Evolutionary conservation across 2,797 vertebrate genomes (phyloP).

Genomic region (Muscicapa striata): DNA sequence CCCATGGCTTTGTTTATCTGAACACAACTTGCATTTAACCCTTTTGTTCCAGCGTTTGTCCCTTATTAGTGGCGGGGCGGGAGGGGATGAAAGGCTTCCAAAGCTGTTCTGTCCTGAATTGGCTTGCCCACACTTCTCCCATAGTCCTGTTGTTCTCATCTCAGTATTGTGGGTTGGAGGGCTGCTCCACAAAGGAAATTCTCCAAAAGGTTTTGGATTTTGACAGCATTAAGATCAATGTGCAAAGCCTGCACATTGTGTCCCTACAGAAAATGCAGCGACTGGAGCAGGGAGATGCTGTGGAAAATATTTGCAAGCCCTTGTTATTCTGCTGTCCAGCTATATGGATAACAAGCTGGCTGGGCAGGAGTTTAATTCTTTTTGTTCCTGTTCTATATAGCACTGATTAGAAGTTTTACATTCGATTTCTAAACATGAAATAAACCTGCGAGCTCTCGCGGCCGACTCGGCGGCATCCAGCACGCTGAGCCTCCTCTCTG

Average conservation of each 20-base stretch:
- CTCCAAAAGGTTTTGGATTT: neutral
- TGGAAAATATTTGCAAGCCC: neutral
- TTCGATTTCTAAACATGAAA: neutral
- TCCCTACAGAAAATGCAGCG: neutral
- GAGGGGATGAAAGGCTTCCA: neutral
- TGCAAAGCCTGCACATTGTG: neutral
- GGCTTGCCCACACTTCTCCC: neutral
- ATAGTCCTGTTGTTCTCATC: neutral
- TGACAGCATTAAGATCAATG: rapidly evolving
- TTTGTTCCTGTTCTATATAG: neutral
- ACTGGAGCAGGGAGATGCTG: neutral
- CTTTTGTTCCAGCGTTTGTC: conserved; percentile 19
- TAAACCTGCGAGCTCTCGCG: rapidly evolving
- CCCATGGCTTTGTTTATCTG: conserved; percentile 42
- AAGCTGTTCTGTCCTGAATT: neutral
- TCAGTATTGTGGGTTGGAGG: neutral
- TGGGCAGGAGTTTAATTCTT: neutral
- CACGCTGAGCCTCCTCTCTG: neutral
- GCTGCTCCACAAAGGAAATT: neutral
- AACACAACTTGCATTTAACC: conserved; percentile 28
- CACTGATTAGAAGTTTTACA: neutral
- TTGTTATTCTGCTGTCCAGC: neutral
- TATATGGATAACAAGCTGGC: neutral
- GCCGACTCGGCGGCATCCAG: rapidly evolving
- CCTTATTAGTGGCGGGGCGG: neutral